Conservation (phyloP, 2,113 vertebrate species). For the Panurus biarmicus region DNA sequence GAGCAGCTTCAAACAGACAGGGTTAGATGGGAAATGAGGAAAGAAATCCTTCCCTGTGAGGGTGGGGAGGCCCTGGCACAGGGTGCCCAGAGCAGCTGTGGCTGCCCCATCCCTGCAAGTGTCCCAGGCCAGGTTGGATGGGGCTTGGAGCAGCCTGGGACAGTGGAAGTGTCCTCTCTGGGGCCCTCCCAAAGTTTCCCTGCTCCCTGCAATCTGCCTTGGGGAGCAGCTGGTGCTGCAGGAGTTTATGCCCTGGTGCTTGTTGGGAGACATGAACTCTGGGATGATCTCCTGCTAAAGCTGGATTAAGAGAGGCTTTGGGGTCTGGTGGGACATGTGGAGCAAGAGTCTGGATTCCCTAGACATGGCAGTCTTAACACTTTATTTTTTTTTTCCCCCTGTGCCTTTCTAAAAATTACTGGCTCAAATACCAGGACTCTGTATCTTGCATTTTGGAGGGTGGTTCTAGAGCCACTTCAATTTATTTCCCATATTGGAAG, state of each 20-base stretch:
- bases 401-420: background rate
- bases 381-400: accelerated
- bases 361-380: background rate
- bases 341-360: background rate
- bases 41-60: background rate
- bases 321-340: background rate
- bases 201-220: background rate
- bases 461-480: background rate
- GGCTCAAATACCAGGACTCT: background rate
- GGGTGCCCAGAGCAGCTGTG: background rate
- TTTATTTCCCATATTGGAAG: background rate
- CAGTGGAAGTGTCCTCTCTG: background rate
- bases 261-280: background rate
- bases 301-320: constrained; percentile 19
- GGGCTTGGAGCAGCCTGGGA: background rate
- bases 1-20: background rate
- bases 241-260: background rate
- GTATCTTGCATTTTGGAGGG: background rate
- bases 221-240: background rate
- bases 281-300: constrained; percentile 27
- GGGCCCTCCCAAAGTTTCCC: background rate
- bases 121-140: accelerated
- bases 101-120: background rate
- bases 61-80: background rate
- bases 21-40: too few species aligned